These are phyloP conservation scores for Diarsia rubi DNA, from an alignment of 2,888 invertebrate species.

Conservation along the genomic window DNA sequence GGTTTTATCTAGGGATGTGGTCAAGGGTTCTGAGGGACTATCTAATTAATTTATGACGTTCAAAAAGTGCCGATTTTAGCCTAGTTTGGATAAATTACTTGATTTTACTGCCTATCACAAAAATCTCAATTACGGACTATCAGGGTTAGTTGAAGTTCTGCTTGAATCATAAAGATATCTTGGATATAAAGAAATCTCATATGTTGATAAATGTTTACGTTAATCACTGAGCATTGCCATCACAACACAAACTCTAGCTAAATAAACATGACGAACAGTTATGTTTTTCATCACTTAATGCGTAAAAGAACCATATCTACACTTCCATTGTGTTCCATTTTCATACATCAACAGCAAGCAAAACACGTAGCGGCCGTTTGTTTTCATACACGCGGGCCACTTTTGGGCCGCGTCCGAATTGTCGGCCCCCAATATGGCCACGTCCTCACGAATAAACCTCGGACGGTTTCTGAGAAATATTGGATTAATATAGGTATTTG, in stretches of 20 bases:
- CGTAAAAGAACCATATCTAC: conserved; percentile 40
- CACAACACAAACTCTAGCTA: background rate
- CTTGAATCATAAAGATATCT: too few relatives aligned
- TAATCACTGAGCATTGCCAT: background rate
- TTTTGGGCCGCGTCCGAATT: conserved; percentile 68
- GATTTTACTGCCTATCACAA: background rate
- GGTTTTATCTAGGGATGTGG: background rate
- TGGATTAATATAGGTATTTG: conserved; percentile 44
- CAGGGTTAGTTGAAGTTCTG: background rate
- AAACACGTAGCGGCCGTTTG: conserved; percentile 76
- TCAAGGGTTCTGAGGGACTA: background rate
- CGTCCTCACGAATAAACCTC: conserved; percentile 58
- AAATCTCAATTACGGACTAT: background rate
- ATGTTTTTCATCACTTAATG: background rate
- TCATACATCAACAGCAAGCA: conserved; percentile 39
- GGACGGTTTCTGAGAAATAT: conserved; percentile 41
- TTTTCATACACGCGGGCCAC: conserved; percentile 72
- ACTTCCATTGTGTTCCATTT: conserved; percentile 19
- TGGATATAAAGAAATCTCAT: background rate
- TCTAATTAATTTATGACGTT: background rate
- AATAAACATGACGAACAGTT: background rate
- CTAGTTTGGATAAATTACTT: background rate
- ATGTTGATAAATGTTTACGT: background rate
- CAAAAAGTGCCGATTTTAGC: background rate
- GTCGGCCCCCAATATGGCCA: conserved; percentile 58